Evolutionary conservation across 2,113 vertebrate genomes (phyloP).

Genomic region (Chlamydotis undulata): DNA sequence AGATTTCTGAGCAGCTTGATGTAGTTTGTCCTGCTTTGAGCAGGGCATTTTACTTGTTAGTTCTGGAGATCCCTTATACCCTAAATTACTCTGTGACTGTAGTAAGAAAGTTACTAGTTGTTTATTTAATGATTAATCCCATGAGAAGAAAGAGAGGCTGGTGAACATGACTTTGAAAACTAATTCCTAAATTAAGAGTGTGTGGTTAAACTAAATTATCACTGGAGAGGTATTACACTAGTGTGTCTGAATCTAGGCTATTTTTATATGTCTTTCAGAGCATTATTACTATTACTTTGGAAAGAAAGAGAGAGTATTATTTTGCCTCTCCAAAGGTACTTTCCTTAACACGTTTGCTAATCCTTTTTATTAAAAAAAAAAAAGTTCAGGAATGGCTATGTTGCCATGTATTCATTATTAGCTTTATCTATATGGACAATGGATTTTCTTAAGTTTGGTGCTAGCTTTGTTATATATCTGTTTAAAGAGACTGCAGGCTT

Average conservation of each 20-base stretch:
- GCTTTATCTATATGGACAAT: neutral
- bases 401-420: neutral
- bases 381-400: neutral
- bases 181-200: neutral
- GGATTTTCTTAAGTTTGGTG: neutral
- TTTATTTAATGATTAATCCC: neutral
- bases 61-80: neutral
- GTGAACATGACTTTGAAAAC: neutral
- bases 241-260: neutral
- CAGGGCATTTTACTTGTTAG: neutral
- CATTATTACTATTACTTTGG: neutral
- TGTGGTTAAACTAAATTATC: neutral
- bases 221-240: neutral
- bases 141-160: neutral
- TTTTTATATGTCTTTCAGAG: neutral
- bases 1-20: neutral
- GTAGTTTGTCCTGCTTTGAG: neutral
- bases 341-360: neutral
- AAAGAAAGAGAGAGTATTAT: neutral
- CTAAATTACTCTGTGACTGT: neutral
- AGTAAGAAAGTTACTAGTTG: neutral
- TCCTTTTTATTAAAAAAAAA: neutral
- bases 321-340: neutral
- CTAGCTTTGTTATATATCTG: neutral
- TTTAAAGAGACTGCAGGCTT: neutral